A percentile compares a stretch with the other conserved stretches of the same genome.
Conservation (phyloP, 2,888 invertebrate genomes). For the Brachyptera risi region DNA sequence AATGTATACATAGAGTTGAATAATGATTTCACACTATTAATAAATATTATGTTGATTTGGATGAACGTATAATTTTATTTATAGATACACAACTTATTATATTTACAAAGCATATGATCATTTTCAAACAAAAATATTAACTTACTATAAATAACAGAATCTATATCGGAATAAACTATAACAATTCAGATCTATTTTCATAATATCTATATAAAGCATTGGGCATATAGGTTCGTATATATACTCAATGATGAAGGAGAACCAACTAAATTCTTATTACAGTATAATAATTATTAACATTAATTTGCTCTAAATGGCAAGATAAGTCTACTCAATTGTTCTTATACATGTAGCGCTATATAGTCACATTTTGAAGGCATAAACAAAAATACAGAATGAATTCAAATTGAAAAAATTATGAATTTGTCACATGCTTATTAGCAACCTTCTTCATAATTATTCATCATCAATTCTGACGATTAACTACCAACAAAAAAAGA, state of each 20-base stretch:
- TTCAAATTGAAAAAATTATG: no score
- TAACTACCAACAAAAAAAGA: no score
- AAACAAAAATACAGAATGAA: no score
- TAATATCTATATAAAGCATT: not conserved
- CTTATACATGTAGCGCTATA: no score
- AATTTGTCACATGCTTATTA: no score
- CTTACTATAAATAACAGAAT: not conserved
- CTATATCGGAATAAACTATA: conserved; percentile 9
- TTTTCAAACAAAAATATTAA: not conserved
- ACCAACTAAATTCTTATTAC: not conserved
- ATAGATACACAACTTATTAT: conserved; percentile 1
- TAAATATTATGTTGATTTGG: not conserved
- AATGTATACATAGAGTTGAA: no score
- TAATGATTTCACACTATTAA: no score
- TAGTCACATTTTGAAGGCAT: no score
- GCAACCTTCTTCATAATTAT: no score
- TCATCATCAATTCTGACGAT: no score
- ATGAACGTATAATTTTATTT: not conserved
- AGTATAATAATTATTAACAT: not conserved
- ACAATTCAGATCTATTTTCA: conserved; percentile 14
- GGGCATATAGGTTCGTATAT: not conserved
- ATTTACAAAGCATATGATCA: not conserved
- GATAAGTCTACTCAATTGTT: no score
- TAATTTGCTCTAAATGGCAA: not conserved
- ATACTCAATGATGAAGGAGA: not conserved